Base-by-base conservation (phyloP, 2,113 vertebrate species). In the Ptilorrhoa leucosticta region DNA sequence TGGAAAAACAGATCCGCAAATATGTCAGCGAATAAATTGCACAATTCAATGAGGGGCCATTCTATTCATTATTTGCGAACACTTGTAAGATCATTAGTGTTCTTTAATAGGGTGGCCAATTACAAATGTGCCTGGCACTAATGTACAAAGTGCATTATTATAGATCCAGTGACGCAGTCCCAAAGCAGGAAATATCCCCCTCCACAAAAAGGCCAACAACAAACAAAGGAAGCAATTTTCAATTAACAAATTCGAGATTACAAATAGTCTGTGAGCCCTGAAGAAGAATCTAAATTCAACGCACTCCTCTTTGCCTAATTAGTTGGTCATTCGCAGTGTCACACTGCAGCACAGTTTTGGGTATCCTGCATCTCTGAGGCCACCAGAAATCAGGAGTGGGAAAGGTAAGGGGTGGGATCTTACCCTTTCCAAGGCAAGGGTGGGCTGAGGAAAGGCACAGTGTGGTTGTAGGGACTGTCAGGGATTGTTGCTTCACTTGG, bases 11-110 rank as follows among this genome's bases (percentile, higher is more conserved):
- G 91, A 96, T 96, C 89, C 54, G 65, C 94, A 90, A 96, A 87
- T 47, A 83, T 93, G 89, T 89, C 94, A 91, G 87, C 2, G 42
- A 96, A 97, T 90, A 95, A 97, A 94, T 94, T 89, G 85, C 73
- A 87, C 89, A 80, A 73, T 89, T 90, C 95, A 97, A 75, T 11
- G 16, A 93, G 84, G 85, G 93, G 89, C 82, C 66, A 16, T 90
- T 87, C 95, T 96, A 87, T 96, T 97, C 93, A 94, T 93, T 96
- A 96, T 91, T 96, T 93, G 96, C 69, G 95, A 95, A 87, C 73
- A 80, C 87, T 95, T 83, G 42, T 77, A 95, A 94, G 94, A 93
- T 96, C 91, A 95, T 96, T 96, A 93, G 89, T 96, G 91, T 77
- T 87, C 87, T 85, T 93, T 97, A 97, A 96, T 89, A 81, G 86